Conservation (phyloP, 2,113 vertebrate genomes). For the Nettapus auritus region DNA sequence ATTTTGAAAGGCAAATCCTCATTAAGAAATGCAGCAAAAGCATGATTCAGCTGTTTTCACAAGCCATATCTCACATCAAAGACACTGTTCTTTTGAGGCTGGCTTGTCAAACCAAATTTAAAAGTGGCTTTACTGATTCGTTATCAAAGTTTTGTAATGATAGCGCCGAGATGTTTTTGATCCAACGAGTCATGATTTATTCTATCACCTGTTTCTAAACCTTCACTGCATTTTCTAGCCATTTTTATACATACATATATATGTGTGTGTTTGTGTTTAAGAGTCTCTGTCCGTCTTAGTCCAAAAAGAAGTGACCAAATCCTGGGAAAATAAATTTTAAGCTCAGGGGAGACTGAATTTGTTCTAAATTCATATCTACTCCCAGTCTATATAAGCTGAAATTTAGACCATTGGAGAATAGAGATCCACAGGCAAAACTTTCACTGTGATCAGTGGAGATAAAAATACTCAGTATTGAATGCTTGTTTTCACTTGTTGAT, state of each 20-base stretch:
- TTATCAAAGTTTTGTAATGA: conserved; percentile 20
- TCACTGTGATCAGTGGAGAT: neutral
- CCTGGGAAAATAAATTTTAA: neutral
- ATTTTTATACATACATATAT: neutral
- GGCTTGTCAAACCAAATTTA: conserved; percentile 43
- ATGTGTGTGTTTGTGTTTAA: neutral
- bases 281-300: neutral
- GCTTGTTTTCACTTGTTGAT: neutral
- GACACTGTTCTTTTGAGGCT: conserved; percentile 25
- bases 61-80: conserved; percentile 32
- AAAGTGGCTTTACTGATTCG: conserved; percentile 16
- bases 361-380: neutral
- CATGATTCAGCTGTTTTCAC: conserved; percentile 23
- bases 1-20: neutral
- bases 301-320: neutral
- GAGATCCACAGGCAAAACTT: neutral
- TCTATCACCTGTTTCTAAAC: neutral
- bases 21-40: neutral
- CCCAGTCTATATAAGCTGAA: neutral
- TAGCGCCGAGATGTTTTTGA: neutral
- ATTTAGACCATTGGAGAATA: neutral
- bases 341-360: neutral
- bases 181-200: neutral
- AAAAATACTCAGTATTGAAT: neutral
- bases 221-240: neutral